Base-by-base conservation (phyloP, 2,888 invertebrate species). In the Sceliomorpha sp. region DNA sequence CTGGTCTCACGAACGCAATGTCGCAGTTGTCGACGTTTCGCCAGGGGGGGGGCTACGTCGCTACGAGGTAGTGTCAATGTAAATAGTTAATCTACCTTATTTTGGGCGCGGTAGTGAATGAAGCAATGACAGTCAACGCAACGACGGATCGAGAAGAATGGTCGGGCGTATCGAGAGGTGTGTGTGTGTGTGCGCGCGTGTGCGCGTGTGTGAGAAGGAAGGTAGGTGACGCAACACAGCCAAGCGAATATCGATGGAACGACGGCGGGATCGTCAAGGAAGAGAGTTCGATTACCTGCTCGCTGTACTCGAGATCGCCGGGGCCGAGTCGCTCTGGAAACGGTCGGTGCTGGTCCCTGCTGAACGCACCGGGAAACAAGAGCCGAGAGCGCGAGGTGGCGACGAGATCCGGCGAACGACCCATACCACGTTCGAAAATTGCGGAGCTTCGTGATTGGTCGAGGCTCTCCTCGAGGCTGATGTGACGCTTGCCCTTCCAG, bases 401-500 rank as follows among this genome's bases (percentile, higher is more conserved):
- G 48, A 67, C 70, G 70, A 69, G 73, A 76, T 75, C 76, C 26
- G 45, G 51, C 60, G 36, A 20, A 50, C 50, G 50, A 73, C 76
- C 75, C 72, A 68, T 14, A 14, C 32, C 14, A 37, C 51, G 51
- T 32, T 29, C 17, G 0, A 45, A 13, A 8, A 26, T 9, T 1
- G 15, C 15, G n/a, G 31, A 15, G 20, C 53, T 10, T 8, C 50
- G 40, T 8, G 59, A 39, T 45, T 56, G 40, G 50, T 27, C 36
- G 29, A 45, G 56, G 15, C 56, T 55, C 32, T 59, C 63, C 73
- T 80, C 79, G 74, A 86, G 81, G 75, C 20, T 55, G 70, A 75
- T 76, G 74, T 82, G 84, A 71, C 82, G 82, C 80, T 84, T 83
- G 73, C 82, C 84, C 76, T 85, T 86, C 75, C 81, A 83, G 74